Evolutionary conservation across 2,113 vertebrate species (phyloP).

Genomic region (Sprattus sprattus): DNA sequence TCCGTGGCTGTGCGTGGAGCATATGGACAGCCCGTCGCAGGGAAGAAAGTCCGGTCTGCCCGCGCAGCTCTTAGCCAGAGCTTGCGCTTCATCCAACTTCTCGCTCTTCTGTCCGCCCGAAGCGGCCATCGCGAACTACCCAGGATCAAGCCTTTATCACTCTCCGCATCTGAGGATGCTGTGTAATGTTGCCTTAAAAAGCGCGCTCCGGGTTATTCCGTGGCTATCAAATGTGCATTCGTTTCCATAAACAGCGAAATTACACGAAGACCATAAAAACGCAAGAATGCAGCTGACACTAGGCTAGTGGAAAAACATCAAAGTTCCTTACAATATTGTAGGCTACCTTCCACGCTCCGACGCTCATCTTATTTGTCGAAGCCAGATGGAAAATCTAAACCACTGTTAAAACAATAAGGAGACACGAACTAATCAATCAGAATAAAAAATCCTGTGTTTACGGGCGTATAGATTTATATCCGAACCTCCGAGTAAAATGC

Average conservation of each 20-base stretch:
- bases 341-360: not conserved
- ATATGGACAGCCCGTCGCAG: constrained; percentile 95
- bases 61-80: constrained; percentile 92
- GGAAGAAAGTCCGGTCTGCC: constrained; percentile 97
- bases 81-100: constrained; percentile 91
- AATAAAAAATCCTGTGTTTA: not conserved
- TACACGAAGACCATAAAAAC: not conserved
- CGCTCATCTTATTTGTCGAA: not conserved
- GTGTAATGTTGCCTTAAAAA: not conserved
- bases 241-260: not conserved
- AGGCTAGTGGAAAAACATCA: no score
- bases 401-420: not conserved
- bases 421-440: not conserved
- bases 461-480: not conserved
- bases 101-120: constrained; percentile 22
- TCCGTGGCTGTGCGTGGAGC: constrained; percentile 96
- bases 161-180: not conserved
- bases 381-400: not conserved
- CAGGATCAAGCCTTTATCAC: not conserved
- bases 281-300: not conserved
- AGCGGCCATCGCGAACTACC: constrained; percentile 25
- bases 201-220: not conserved
- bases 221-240: not conserved
- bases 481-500: not conserved
- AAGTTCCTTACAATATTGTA: not conserved